Percentiles rank a stretch among this genome's conserved stretches.
These are phyloP conservation scores for Salvelinus sp. DNA, from an alignment of 2,113 vertebrate species.

Conservation along the genomic window DNA sequence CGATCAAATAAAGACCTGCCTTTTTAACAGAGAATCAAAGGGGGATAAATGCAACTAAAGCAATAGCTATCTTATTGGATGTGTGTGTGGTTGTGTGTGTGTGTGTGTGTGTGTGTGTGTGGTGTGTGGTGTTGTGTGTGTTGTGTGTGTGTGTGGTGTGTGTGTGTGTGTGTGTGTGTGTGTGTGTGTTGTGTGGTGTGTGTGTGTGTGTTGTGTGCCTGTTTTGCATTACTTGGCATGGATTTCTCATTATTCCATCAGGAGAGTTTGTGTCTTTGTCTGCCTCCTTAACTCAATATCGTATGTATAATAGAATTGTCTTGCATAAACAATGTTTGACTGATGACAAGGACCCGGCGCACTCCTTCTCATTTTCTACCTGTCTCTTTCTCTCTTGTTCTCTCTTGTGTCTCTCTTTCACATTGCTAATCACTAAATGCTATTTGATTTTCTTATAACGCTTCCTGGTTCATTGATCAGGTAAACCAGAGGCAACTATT, in stretches of 20 bases:
- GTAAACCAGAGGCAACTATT: background rate
- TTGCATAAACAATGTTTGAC: slow-evolving; percentile 6
- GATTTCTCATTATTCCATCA: slow-evolving; percentile 24
- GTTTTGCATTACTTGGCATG: slow-evolving; percentile 7
- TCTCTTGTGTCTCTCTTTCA: background rate
- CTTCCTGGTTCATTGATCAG: background rate
- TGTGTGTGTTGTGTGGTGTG: background rate
- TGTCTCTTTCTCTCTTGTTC: background rate
- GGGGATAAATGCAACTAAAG: background rate
- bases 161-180: slow-evolving; percentile 13
- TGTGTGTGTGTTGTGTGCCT: background rate
- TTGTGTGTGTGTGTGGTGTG: background rate
- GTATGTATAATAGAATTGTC: slow-evolving; percentile 27
- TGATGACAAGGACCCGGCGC: background rate
- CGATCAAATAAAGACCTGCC: slow-evolving; percentile 28
- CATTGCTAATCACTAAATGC: background rate
- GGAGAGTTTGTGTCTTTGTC: slow-evolving; percentile 8
- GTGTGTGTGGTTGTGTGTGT: slow-evolving; percentile 12
- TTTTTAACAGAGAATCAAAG: slow-evolving; percentile 29
- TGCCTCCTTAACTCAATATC: slow-evolving; percentile 23
- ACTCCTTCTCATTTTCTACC: background rate
- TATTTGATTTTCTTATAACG: background rate
- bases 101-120: background rate
- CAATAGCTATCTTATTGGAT: background rate
- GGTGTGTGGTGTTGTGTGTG: background rate